phyloP scores from a whole-genome alignment of 1,140 invertebrate genomes.

The Pseudobourletiella spinata region DNA sequence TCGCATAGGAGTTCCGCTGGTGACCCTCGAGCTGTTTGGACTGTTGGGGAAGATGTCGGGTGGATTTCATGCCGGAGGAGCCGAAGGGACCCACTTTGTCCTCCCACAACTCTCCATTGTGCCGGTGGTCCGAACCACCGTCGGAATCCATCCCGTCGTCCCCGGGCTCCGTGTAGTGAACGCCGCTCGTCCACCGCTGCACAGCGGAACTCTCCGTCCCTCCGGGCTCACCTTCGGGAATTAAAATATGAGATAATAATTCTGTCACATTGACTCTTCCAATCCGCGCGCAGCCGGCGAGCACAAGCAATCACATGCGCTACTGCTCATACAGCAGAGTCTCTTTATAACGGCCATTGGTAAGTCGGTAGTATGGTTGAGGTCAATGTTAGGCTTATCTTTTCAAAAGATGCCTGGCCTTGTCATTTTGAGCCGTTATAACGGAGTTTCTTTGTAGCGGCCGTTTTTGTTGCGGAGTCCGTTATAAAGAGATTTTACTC shows the following conservation, averaged over 20 bases:
- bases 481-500: too few species aligned
- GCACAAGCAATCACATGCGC: too few species aligned
- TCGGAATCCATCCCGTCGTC: constrained; percentile 43
- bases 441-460: too few species aligned
- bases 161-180: constrained; percentile 61
- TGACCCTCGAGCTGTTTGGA: constrained; percentile 37
- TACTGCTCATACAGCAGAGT: too few species aligned
- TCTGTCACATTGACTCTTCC: not conserved
- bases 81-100: constrained; percentile 16
- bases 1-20: constrained; percentile 48
- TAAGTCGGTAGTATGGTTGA: too few species aligned
- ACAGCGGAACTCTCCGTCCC: constrained; percentile 61
- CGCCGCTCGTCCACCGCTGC: constrained; percentile 51
- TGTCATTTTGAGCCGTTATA: too few species aligned
- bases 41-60: constrained; percentile 56
- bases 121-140: constrained; percentile 16
- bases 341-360: too few species aligned
- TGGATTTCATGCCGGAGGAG: constrained; percentile 65
- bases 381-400: too few species aligned
- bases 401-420: too few species aligned
- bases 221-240: constrained; percentile 24
- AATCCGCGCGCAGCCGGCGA: too few species aligned
- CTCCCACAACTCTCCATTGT: constrained; percentile 30
- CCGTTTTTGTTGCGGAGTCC: too few species aligned
- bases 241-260: not conserved